Evolutionary conservation across 2,797 vertebrate genomes (phyloP), one percentile per base, ranked within the genome.

Genomic region (Gallinago solitaria): DNA sequence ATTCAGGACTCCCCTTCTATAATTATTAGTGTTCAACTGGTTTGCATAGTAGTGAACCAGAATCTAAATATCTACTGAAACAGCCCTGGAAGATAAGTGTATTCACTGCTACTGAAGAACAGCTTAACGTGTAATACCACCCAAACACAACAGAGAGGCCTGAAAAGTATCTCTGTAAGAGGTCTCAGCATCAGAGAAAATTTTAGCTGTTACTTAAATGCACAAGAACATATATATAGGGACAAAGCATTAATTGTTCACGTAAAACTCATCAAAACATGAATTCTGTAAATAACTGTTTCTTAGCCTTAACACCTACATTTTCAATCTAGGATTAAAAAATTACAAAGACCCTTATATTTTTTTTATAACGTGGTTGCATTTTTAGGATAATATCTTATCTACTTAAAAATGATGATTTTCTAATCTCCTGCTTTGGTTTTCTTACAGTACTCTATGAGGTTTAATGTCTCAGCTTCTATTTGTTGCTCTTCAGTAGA

Each of bases 271-370:
- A 47, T 51, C 51, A 85, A 48, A 45, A 3, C 3, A 41, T 11
- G 9, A 75, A 47, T 80, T 89, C 37, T 45, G 32, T 67, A 87
- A 89, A 64, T n/a, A 87, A 7, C 7, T 50, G 24, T 16, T 86
- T 54, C 30, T 84, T 51, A 76, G 51, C 50, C 5, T 83, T 14
- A 15, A 33, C 9, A 83, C 3, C 19, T 75, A 47, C 8, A 59
- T 79, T 91, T 75, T 73, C 23, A 83, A 67, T 30, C 11, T 11
- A 48, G 59, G n/a, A 71, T 60, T 74, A 69, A 25, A 79, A 82
- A 87, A 70, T 28, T 2, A n/a, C 5, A 35, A 33, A 57, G 18
- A 9, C 18, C 0, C 2, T 25, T n/a, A 2, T 20, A 4, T 11
- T 9, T 1, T 23, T 48, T 83, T 68, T 28, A 3, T 15, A 60